Percentiles rank a stretch among this genome's conserved stretches.
These are phyloP conservation scores for Typhlichthys subterraneus DNA, from an alignment of 2,797 vertebrate species.

Conservation along the genomic window DNA sequence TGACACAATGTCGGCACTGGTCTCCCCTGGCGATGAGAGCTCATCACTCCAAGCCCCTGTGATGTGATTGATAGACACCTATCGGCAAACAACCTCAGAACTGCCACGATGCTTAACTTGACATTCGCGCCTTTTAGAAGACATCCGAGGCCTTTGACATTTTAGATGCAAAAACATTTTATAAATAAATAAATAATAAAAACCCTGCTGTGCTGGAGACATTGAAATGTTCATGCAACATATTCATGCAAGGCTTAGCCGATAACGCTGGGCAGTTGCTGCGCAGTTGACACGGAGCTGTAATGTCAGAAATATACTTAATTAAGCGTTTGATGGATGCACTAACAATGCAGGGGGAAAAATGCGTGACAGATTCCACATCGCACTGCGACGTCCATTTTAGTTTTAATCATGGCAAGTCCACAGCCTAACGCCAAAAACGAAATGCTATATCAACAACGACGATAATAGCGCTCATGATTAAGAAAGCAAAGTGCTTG, in stretches of 20 bases:
- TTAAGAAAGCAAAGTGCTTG: constrained; percentile 74
- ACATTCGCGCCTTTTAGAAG: not conserved
- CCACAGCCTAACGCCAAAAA: constrained; percentile 74
- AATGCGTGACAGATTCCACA: constrained; percentile 66
- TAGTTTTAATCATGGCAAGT: constrained; percentile 77
- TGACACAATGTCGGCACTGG: constrained; percentile 30
- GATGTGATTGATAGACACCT: constrained; percentile 12
- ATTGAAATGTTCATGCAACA: constrained; percentile 60
- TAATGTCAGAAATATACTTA: constrained; percentile 56
- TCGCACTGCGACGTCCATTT: constrained; percentile 70
- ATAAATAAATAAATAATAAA: not conserved
- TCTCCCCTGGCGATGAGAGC: constrained; percentile 3
- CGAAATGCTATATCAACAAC: constrained; percentile 75
- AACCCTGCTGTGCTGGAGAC: constrained; percentile 40
- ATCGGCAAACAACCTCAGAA: not conserved
- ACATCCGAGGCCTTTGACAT: constrained; percentile 6
- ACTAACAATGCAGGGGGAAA: constrained; percentile 61
- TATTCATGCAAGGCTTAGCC: constrained; percentile 22
- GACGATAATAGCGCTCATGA: constrained; percentile 77
- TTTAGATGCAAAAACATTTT: constrained; percentile 2
- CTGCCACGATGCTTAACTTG: not conserved
- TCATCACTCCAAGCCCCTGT: not conserved
- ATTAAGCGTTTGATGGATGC: constrained; percentile 57
- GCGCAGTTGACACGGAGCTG: constrained; percentile 43
- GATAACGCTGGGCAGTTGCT: constrained; percentile 49